Evolutionary conservation across 2,113 vertebrate genomes (phyloP).

Genomic region (Cinclus mexicanus): DNA sequence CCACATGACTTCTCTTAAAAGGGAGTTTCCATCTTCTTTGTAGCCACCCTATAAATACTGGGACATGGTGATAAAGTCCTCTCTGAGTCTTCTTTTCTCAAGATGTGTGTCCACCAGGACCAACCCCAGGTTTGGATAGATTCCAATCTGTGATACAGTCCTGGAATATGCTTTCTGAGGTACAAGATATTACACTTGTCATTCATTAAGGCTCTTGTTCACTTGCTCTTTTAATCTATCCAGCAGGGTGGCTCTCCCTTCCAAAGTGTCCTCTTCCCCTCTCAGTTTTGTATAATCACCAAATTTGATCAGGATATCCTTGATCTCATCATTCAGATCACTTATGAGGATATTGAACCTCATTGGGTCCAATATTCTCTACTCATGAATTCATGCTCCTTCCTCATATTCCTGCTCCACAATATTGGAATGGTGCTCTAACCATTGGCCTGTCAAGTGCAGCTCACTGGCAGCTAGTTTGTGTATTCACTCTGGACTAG

Average conservation of each 20-base stretch:
- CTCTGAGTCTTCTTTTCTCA: neutral
- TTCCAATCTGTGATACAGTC: neutral
- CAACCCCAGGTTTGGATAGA: fast-evolving
- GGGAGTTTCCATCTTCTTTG: neutral
- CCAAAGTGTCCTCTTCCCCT: neutral
- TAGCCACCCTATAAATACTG: neutral
- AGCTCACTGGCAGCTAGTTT: neutral
- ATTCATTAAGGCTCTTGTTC: neutral
- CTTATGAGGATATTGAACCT: neutral
- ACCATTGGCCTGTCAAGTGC: neutral
- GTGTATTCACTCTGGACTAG: neutral
- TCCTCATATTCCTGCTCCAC: neutral
- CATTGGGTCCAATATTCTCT: neutral
- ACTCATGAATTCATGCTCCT: neutral
- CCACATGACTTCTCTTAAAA: neutral
- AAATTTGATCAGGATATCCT: neutral
- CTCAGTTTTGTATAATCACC: neutral
- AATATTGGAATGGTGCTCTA: neutral
- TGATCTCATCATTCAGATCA: neutral
- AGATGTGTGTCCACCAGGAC: neutral
- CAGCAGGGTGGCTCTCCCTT: neutral
- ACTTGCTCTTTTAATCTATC: neutral
- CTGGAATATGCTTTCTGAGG: neutral
- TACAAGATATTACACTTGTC: neutral
- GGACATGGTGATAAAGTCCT: neutral